Percentiles rank a stretch among this genome's conserved stretches.
These are phyloP conservation scores for Cataglyphis albicans DNA, from an alignment of 2,888 invertebrate genomes.

Conservation along the genomic window DNA sequence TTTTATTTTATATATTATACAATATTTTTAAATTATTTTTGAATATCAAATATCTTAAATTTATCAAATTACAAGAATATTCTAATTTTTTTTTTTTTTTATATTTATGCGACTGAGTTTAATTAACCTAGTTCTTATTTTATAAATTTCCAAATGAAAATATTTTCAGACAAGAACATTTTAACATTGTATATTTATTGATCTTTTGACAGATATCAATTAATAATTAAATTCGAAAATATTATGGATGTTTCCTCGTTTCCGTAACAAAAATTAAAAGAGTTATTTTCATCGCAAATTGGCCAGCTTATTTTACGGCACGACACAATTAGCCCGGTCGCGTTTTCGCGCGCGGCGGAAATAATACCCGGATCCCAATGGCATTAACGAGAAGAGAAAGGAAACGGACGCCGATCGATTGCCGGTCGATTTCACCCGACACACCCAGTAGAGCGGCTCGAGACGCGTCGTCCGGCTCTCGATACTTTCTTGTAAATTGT, in stretches of 20 bases:
- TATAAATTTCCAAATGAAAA: background rate
- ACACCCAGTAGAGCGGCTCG: slow-evolving; percentile 72
- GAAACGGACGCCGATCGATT: slow-evolving; percentile 31
- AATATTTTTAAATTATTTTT: background rate
- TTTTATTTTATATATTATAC: background rate
- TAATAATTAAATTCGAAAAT: slow-evolving; percentile 24
- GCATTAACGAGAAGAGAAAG: slow-evolving; percentile 24
- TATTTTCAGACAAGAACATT: no score
- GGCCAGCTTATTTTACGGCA: background rate
- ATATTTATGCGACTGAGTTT: background rate
- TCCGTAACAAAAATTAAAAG: background rate
- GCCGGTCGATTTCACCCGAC: slow-evolving; percentile 65
- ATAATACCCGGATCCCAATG: background rate
- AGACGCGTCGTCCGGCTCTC: slow-evolving; percentile 70
- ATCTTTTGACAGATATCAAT: slow-evolving; percentile 49
- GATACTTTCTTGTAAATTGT: slow-evolving; percentile 86
- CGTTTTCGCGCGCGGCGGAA: slow-evolving; percentile 18
- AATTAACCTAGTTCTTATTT: background rate
- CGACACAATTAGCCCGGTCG: slow-evolving; percentile 19
- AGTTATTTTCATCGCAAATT: slow-evolving; percentile 23
- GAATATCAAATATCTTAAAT: background rate
- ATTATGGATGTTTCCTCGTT: slow-evolving; percentile 2
- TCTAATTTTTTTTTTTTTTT: background rate
- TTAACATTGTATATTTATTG: slow-evolving; percentile 8
- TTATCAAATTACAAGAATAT: background rate